Evolutionary conservation across 2,888 invertebrate species (phyloP).

Genomic region (Drosophila incognita): DNA sequence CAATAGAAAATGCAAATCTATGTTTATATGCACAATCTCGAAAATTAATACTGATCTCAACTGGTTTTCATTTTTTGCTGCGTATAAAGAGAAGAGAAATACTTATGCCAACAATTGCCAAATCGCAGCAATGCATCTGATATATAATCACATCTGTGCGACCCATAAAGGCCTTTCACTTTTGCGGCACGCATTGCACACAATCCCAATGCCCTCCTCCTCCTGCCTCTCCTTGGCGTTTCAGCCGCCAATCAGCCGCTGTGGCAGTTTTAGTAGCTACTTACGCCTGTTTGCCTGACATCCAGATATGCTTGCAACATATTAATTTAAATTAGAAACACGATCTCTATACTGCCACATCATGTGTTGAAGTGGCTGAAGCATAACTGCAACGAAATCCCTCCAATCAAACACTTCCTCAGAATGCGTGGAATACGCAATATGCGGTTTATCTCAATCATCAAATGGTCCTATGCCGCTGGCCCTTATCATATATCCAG

Average conservation of each 20-base stretch:
- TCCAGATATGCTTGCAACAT: conserved; percentile 48
- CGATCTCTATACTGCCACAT: conserved; percentile 36
- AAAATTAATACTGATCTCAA: conserved; percentile 25
- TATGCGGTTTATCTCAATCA: conserved; percentile 19
- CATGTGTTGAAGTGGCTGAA: conserved; percentile 27
- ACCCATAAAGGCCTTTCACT: conserved; percentile 75
- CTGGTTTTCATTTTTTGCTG: conserved; percentile 44
- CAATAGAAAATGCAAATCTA: conserved; percentile 65
- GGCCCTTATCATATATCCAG: conserved; percentile 28
- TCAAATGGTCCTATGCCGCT: conserved; percentile 19
- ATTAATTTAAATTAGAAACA: conserved; percentile 54
- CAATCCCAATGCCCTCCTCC: conserved; percentile 20
- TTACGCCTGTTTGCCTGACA: conserved; percentile 43
- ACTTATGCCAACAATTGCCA: conserved; percentile 63
- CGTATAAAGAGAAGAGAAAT: conserved; percentile 31
- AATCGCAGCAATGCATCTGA: conserved; percentile 58
- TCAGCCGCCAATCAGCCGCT: conserved; percentile 33
- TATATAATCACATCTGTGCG: conserved; percentile 69
- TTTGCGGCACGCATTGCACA: conserved; percentile 69
- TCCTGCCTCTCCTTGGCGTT: conserved; percentile 3
- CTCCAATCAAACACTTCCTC: conserved; percentile 20
- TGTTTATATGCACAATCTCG: conserved; percentile 11
- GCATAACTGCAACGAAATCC: conserved; percentile 24
- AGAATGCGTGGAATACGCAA: conserved; percentile 32
- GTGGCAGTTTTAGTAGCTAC: conserved; percentile 41